A percentile compares a stretch with the other conserved stretches of the same genome.
phyloP scores from a whole-genome alignment of 2,113 vertebrate species.

The Elachura formosa region DNA sequence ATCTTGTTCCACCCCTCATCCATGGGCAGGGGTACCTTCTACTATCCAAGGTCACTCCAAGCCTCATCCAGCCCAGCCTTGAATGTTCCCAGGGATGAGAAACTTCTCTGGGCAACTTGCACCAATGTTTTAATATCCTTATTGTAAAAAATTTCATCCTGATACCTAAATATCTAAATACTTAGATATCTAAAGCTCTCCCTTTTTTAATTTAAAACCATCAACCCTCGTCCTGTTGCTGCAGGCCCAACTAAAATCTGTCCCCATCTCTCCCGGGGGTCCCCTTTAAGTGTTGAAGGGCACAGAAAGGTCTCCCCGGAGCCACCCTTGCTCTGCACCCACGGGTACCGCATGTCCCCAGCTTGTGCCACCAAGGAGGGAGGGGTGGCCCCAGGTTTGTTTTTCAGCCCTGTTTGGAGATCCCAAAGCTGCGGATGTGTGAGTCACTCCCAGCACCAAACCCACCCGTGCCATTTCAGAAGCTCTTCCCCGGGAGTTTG shows the following conservation, averaged over 20 bases:
- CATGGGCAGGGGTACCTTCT: background rate
- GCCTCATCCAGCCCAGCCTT: fast-evolving
- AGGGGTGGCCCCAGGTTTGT: background rate
- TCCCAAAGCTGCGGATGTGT: background rate
- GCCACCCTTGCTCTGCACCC: background rate
- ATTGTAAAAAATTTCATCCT: fast-evolving
- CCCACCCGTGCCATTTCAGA: background rate
- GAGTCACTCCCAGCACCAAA: background rate
- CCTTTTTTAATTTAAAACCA: background rate
- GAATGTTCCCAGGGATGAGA: background rate
- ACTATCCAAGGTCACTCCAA: background rate
- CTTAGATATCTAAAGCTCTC: background rate
- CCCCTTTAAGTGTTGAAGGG: background rate
- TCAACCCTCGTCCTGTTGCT: fast-evolving
- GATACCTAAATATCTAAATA: too few relatives aligned
- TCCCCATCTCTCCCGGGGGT: background rate
- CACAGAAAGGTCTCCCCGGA: fast-evolving
- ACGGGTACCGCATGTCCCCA: fast-evolving
- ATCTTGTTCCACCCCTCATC: background rate
- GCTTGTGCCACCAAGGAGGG: background rate
- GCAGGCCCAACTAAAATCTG: background rate
- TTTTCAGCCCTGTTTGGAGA: background rate
- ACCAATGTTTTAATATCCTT: background rate
- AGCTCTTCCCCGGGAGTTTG: background rate
- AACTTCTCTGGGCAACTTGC: background rate